These are phyloP conservation scores for Punctoribates punctum DNA, from an alignment of 2,888 invertebrate species.

Conservation along the genomic window DNA sequence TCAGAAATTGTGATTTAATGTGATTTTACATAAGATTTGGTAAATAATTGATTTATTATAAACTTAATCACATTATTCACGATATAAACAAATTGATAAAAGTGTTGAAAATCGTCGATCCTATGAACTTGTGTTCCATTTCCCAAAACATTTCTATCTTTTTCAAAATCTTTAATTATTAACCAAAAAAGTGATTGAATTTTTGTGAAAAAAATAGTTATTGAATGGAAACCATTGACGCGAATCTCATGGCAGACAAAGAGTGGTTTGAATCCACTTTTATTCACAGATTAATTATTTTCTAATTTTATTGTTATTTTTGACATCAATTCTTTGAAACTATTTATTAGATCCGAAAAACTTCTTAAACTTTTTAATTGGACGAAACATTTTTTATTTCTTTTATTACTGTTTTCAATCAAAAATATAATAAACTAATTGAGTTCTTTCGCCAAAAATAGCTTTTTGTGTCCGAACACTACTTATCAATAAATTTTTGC, in stretches of 20 bases:
- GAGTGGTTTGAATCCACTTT: neutral
- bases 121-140: no score
- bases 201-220: no score
- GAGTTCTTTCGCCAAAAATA: neutral
- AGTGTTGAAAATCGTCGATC: no score
- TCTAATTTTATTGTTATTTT: neutral
- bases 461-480: neutral
- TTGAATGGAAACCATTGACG: no score
- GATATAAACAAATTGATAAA: no score
- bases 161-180: no score
- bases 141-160: no score
- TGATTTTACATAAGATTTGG: neutral
- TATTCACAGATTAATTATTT: neutral
- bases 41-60: neutral
- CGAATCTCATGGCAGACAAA: no score
- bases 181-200: no score
- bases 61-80: no score
- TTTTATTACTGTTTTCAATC: neutral
- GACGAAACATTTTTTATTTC: neutral
- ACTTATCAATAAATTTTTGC: no score
- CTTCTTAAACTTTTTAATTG: neutral
- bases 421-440: conserved; percentile 17
- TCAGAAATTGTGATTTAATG: neutral
- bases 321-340: neutral
- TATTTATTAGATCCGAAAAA: neutral